Conservation (phyloP, 2,888 invertebrate genomes). For the Archaeoteleia sp. region DNA sequence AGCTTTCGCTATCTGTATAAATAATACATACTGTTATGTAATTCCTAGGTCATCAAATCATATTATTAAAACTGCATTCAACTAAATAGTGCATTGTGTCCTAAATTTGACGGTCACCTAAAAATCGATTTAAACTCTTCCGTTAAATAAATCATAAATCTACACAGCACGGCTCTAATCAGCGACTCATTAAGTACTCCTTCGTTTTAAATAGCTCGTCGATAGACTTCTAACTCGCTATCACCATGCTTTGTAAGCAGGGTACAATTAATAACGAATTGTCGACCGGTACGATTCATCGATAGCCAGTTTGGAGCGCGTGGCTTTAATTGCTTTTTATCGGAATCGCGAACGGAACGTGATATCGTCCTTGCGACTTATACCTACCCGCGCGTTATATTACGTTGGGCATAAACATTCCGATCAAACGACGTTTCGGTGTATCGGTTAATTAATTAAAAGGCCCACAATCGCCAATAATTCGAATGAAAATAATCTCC, state of each 20-base stretch:
- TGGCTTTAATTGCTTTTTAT: slow-evolving; percentile 62
- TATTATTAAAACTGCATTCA: no score
- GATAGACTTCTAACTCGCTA: slow-evolving; percentile 18
- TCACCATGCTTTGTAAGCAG: neutral
- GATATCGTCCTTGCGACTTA: slow-evolving; percentile 30
- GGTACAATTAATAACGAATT: slow-evolving; percentile 7
- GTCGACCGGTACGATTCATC: slow-evolving; percentile 23
- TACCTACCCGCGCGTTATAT: neutral
- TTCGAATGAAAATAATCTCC: slow-evolving; percentile 7
- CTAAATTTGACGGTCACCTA: no score
- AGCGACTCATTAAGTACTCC: slow-evolving; percentile 58
- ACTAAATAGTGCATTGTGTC: no score
- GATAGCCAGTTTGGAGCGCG: slow-evolving; percentile 55
- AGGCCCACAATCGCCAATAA: slow-evolving; percentile 1
- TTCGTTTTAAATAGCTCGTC: slow-evolving; percentile 57
- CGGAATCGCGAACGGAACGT: slow-evolving; percentile 53
- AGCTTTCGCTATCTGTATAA: no score
- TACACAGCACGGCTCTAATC: no score
- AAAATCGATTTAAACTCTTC: no score
- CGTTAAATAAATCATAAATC: no score
- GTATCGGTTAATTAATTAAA: slow-evolving; percentile 23
- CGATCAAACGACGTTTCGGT: slow-evolving; percentile 2
- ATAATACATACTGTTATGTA: no score
- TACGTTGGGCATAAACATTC: slow-evolving; percentile 1
- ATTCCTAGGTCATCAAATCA: no score